phyloP scores from a whole-genome alignment of 2,888 invertebrate species.

The Gnatocerus cornutus region DNA sequence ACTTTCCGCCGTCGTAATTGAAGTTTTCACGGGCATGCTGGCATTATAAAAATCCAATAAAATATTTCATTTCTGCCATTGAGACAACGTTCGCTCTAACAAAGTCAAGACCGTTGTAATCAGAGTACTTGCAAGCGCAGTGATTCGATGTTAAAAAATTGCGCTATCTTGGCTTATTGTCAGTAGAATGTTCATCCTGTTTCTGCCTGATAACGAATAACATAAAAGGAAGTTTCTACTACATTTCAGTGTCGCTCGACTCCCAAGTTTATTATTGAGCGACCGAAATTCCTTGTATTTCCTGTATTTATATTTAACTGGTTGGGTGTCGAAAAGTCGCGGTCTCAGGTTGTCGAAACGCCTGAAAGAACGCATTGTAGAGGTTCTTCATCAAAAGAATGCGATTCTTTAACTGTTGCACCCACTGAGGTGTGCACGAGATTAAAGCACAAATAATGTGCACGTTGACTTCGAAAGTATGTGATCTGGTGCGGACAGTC shows the following conservation, averaged over 20 bases:
- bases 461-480: too few relatives aligned
- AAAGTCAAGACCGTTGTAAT: constrained; percentile 11
- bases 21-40: not conserved
- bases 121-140: constrained; percentile 22
- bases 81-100: too few relatives aligned
- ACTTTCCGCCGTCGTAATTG: too few relatives aligned
- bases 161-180: constrained; percentile 18
- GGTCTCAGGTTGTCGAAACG: constrained; percentile 20
- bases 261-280: constrained; percentile 28
- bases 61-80: too few relatives aligned
- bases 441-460: not conserved
- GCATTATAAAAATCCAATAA: too few relatives aligned
- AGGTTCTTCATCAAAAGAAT: not conserved
- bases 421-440: not conserved
- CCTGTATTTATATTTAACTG: constrained; percentile 41
- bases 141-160: constrained; percentile 22
- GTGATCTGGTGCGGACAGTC: not conserved
- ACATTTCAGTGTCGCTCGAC: constrained; percentile 26
- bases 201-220: constrained; percentile 31
- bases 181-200: constrained; percentile 32
- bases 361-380: constrained; percentile 14
- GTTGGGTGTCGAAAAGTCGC: constrained; percentile 31
- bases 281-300: constrained; percentile 39
- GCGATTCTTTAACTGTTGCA: not conserved
- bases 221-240: constrained; percentile 42